These are phyloP conservation scores for Chloebia gouldiae DNA, from an alignment of 2,113 vertebrate genomes.

Conservation along the genomic window DNA sequence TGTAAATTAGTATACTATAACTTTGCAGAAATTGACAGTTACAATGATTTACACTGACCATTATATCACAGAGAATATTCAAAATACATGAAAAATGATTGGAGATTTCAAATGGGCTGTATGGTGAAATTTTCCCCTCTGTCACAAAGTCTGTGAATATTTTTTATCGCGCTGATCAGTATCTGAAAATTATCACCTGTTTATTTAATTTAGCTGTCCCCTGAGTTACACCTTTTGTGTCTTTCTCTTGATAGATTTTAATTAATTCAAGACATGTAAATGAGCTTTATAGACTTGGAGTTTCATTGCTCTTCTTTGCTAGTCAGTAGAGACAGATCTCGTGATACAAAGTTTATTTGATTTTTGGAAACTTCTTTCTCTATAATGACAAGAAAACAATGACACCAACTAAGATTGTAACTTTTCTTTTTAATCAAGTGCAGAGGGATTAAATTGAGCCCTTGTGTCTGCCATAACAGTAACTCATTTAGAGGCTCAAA, in stretches of 20 bases:
- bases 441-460: neutral
- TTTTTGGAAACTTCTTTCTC: neutral
- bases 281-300: neutral
- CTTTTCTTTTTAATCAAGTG: neutral
- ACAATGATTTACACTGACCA: neutral
- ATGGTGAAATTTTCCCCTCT: neutral
- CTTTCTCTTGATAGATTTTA: neutral
- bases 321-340: neutral
- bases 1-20: neutral
- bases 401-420: neutral
- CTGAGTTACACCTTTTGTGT: neutral
- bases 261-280: neutral
- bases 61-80: neutral
- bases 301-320: neutral
- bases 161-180: neutral
- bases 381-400: neutral
- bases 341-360: neutral
- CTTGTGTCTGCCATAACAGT: neutral
- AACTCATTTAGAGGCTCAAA: neutral
- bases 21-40: neutral
- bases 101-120: neutral
- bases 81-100: neutral
- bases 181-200: neutral
- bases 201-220: neutral
- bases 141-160: neutral